Percentiles rank a stretch among this genome's conserved stretches.
phyloP scores from a whole-genome alignment of 1,140 invertebrate genomes.

The Drosophila bocki region DNA sequence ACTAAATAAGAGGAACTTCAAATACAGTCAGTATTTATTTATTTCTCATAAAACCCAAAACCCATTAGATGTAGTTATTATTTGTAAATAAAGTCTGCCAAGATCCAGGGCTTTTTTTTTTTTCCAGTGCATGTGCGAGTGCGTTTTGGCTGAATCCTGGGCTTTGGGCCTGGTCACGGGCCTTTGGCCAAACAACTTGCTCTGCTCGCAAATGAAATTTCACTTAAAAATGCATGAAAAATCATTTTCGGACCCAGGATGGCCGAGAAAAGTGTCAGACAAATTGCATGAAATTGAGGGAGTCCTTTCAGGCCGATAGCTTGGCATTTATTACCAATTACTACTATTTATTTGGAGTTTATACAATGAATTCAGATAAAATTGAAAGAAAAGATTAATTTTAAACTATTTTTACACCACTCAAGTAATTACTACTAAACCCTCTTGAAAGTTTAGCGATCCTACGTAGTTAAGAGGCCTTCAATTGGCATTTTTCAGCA shows the following conservation, averaged over 20 bases:
- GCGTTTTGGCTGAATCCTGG: slow-evolving; percentile 37
- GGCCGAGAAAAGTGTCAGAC: slow-evolving; percentile 39
- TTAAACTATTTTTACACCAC: not conserved
- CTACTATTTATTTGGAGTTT: not conserved
- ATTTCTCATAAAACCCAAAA: not conserved
- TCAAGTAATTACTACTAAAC: not conserved
- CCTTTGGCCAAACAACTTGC: slow-evolving; percentile 42
- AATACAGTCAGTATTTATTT: not conserved
- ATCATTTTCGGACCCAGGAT: slow-evolving; percentile 53
- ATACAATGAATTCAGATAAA: not conserved
- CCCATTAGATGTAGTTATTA: too few species aligned
- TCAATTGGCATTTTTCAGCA: not conserved
- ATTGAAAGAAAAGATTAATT: not conserved
- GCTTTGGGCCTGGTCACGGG: slow-evolving; percentile 51
- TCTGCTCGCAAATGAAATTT: slow-evolving; percentile 64
- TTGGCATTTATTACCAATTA: slow-evolving; percentile 5
- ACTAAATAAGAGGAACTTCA: not conserved
- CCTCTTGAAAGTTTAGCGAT: not conserved
- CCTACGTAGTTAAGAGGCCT: not conserved
- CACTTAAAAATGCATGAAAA: slow-evolving; percentile 77
- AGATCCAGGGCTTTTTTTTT: not conserved
- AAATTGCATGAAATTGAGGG: slow-evolving; percentile 46
- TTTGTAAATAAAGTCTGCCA: not conserved
- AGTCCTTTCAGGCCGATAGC: slow-evolving; percentile 28
- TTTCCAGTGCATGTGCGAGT: slow-evolving; percentile 16